Percentiles rank a stretch among this genome's conserved stretches.
These are phyloP conservation scores for Spheniscus mendiculus DNA, from an alignment of 2,113 vertebrate species.

Conservation along the genomic window DNA sequence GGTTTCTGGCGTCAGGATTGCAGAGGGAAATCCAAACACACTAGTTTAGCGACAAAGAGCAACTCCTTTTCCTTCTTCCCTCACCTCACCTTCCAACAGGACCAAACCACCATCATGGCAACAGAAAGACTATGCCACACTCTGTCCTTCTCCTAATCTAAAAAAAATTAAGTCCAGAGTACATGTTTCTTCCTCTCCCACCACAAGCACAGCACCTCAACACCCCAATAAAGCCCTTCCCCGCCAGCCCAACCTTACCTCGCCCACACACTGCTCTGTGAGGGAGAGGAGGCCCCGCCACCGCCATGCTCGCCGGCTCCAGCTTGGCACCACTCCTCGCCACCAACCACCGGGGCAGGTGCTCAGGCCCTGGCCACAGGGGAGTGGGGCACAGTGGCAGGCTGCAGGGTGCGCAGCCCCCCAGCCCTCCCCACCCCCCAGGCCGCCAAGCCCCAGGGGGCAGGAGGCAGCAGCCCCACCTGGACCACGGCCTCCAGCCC, in stretches of 20 bases:
- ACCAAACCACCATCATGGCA: fast-evolving
- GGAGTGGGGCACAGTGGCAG: too few relatives aligned
- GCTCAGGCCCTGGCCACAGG: not conserved
- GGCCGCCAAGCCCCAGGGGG: not conserved
- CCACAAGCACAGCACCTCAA: fast-evolving
- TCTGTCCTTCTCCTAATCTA: not conserved
- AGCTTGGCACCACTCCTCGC: too few relatives aligned
- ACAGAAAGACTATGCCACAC: fast-evolving
- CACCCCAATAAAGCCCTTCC: fast-evolving
- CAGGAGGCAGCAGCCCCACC: not conserved
- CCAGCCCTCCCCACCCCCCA: too few relatives aligned
- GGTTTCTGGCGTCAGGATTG: not conserved
- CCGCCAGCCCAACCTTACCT: not conserved
- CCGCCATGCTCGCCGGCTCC: not conserved
- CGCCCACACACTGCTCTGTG: not conserved
- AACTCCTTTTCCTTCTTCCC: not conserved
- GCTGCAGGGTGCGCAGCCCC: too few relatives aligned
- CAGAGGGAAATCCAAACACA: fast-evolving
- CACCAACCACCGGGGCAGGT: not conserved
- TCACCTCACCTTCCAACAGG: not conserved
- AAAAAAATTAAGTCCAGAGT: fast-evolving
- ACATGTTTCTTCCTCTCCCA: not conserved
- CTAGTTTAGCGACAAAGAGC: not conserved
- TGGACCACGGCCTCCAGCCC: not conserved
- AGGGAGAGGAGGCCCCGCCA: not conserved